A percentile compares a stretch with the other conserved stretches of the same genome.
phyloP scores from a whole-genome alignment of 2,888 invertebrate genomes.

The Brachylomia viminalis region DNA sequence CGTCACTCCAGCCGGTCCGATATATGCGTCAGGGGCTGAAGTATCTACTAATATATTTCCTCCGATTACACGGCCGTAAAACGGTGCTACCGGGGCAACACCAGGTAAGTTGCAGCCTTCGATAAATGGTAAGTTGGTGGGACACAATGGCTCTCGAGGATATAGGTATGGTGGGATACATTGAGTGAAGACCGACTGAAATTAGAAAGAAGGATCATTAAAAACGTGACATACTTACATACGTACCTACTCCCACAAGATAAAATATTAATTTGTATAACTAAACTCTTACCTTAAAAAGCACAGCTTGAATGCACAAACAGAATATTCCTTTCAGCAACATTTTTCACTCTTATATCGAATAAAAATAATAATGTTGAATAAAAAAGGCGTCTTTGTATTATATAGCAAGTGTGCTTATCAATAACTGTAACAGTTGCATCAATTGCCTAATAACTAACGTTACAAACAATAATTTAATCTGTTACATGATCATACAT shows the following conservation, averaged over 20 bases:
- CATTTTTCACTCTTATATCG: conserved; percentile 37
- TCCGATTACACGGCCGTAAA: conserved; percentile 57
- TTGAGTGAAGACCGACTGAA: conserved; percentile 54
- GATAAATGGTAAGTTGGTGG: conserved; percentile 19
- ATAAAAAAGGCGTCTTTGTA: conserved; percentile 10
- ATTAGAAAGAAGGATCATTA: conserved; percentile 15
- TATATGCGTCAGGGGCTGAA: conserved; percentile 48
- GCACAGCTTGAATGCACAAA: conserved; percentile 53
- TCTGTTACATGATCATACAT: conserved; percentile 40
- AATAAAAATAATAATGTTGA: conserved; percentile 50
- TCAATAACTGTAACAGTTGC: conserved; percentile 55
- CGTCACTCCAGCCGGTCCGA: conserved; percentile 58
- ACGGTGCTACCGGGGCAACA: conserved; percentile 19
- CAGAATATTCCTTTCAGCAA: conserved; percentile 49
- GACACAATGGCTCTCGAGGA: conserved; percentile 12
- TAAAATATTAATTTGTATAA: background rate
- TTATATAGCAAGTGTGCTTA: conserved; percentile 61
- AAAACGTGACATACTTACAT: no score
- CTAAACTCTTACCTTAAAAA: conserved; percentile 47
- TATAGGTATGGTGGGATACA: conserved; percentile 33
- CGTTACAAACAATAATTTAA: conserved; percentile 17
- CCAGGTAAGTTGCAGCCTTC: conserved; percentile 23
- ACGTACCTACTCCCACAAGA: background rate
- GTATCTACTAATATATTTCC: conserved; percentile 63
- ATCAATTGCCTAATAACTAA: conserved; percentile 38